Percentiles rank a stretch among this genome's conserved stretches.
Evolutionary conservation across 2,797 vertebrate species (phyloP).

Genomic region (Coregonus sp.): DNA sequence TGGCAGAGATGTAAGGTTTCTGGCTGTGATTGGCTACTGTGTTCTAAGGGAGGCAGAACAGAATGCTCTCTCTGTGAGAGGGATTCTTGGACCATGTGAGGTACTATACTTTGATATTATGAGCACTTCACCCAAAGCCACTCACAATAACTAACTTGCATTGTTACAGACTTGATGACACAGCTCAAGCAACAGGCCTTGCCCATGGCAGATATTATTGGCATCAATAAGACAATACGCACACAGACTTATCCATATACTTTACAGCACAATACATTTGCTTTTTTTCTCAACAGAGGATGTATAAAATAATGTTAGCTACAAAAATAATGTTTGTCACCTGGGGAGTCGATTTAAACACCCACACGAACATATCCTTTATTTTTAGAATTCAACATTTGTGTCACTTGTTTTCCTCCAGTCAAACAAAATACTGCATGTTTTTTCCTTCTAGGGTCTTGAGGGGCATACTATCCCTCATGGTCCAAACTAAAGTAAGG

Average conservation of each 20-base stretch:
- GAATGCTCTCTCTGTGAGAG: conserved; percentile 64
- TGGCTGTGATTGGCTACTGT: conserved; percentile 55
- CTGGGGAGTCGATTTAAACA: conserved; percentile 6
- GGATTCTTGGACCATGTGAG: conserved; percentile 49
- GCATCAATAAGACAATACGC: neutral
- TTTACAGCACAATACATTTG: neutral
- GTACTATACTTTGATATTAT: conserved; percentile 4
- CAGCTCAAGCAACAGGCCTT: conserved; percentile 25
- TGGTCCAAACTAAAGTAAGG: neutral
- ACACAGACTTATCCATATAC: neutral
- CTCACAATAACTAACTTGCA: conserved; percentile 45
- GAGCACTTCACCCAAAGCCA: conserved; percentile 59
- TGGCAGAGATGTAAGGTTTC: conserved; percentile 59
- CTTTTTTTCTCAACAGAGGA: conserved; percentile 27
- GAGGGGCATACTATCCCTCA: neutral
- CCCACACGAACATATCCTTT: conserved; percentile 24
- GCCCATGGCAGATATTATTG: neutral
- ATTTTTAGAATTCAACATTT: neutral
- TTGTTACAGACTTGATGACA: conserved; percentile 68
- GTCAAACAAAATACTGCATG: neutral
- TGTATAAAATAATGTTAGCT: conserved; percentile 50
- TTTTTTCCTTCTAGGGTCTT: neutral
- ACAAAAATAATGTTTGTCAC: conserved; percentile 37
- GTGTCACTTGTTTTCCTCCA: conserved; percentile 4
- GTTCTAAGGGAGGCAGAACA: conserved; percentile 56